These are phyloP conservation scores for Nansenia antarctica DNA, from an alignment of 2,113 vertebrate genomes.

Conservation along the genomic window DNA sequence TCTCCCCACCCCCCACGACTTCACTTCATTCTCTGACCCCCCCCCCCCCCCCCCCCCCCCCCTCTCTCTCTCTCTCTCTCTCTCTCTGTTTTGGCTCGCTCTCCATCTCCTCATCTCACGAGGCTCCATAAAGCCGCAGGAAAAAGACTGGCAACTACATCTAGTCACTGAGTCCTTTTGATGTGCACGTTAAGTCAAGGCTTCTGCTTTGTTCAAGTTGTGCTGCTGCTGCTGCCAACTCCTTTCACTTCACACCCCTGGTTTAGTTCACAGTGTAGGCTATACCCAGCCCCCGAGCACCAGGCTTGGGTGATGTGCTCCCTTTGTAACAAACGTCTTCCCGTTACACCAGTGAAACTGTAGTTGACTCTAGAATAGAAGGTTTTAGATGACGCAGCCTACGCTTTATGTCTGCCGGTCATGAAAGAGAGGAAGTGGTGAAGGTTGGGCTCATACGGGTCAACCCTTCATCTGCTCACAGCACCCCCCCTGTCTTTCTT, in stretches of 20 bases:
- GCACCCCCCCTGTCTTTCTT: too few species aligned
- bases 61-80: slow-evolving; percentile 15
- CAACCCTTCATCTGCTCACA: too few species aligned
- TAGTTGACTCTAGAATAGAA: not conserved
- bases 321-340: not conserved
- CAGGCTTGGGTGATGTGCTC: not conserved
- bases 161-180: slow-evolving; percentile 30
- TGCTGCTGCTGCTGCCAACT: too few species aligned
- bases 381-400: too few species aligned
- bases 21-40: slow-evolving; percentile 9
- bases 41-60: slow-evolving; percentile 12
- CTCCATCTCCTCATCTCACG: slow-evolving; percentile 17
- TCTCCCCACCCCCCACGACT: slow-evolving; percentile 24
- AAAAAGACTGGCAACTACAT: slow-evolving; percentile 5
- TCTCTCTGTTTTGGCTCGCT: slow-evolving; percentile 11
- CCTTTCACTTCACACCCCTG: too few species aligned
- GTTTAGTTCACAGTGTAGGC: not conserved
- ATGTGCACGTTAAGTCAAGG: slow-evolving; percentile 25
- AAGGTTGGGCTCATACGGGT: too few species aligned
- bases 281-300: slow-evolving; percentile 12
- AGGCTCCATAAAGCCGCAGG: too few species aligned
- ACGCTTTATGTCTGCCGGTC: too few species aligned
- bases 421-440: too few species aligned
- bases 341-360: not conserved
- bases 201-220: slow-evolving; percentile 8